Evolutionary conservation across 2,888 invertebrate species (phyloP), one percentile per base, ranked within the genome.

Genomic region (Machimus atricapillus): DNA sequence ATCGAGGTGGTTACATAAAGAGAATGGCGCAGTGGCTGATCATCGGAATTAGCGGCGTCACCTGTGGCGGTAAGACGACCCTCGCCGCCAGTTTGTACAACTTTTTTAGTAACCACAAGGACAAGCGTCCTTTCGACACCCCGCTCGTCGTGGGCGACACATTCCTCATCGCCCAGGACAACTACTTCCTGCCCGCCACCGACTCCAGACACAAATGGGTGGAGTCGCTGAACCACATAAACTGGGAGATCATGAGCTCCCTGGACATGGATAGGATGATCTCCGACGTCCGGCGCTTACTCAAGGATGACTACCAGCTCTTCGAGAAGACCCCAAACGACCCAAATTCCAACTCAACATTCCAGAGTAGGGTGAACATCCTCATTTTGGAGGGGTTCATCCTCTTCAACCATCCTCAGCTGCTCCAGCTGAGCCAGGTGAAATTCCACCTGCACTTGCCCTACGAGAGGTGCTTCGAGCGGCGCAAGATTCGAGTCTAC

Each of bases 21-120:
- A 43, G 58, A 23, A 66, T 90, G 91, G 94, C 90, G 90, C 94
- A 92, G 88, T 94, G 94, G 94, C 89, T 94, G 58, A 92, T 96
- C 85, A 92, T 96, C 87, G 97, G 96, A 8, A 94, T 97, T 89
- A 95, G 96, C 58, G 97, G 97, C 0, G 96, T 96, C 1, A 97
- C 97, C 0, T 96, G 96, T 90, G 96, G 97, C 27, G 97, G 97
- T 0, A 97, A 97, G 93, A 96, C 97, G 0, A 95, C 96, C 0
- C 91, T 97, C 56, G 94, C 96, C 0, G 93, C 93, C 85, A 93
- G 93, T 87, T 90, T 97, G 23, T 92, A 91, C 6, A 91, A 92
- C 19, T 92, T 91, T 87, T 92, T 93, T 86, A 89, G 90, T 52
- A 90, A 89, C 34, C 89, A 91, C 40, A 89, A 90, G 5, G 90